Conservation (phyloP, 2,113 vertebrate genomes). For the Aix galericulata region DNA sequence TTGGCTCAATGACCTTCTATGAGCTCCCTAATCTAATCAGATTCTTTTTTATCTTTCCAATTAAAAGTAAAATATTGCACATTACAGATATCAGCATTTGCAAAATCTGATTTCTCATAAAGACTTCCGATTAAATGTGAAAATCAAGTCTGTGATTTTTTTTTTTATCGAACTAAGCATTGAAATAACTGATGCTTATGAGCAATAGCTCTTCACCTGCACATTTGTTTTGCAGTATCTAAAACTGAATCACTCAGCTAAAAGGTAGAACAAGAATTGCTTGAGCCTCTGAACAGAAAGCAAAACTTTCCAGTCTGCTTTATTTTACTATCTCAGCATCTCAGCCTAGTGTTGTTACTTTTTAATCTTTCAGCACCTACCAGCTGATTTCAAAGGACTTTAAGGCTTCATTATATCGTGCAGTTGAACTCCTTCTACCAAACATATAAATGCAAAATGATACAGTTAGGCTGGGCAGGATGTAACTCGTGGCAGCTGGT, state of each 20-base stretch:
- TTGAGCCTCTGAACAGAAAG: not conserved
- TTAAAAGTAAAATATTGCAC: not conserved
- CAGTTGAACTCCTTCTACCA: not conserved
- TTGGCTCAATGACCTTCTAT: not conserved
- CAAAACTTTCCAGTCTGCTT: not conserved
- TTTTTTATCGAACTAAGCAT: not conserved
- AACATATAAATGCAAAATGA: not conserved
- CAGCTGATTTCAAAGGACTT: not conserved
- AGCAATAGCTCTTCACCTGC: not conserved
- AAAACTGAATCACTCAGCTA: not conserved
- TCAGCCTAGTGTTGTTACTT: not conserved
- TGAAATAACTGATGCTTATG: not conserved
- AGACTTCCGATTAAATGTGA: not conserved
- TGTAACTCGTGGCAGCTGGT: not conserved
- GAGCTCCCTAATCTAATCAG: not conserved
- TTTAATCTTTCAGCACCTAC: not conserved
- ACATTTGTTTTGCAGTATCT: not conserved
- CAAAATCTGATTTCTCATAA: not conserved
- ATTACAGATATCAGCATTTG: not conserved
- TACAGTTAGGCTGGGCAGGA: not conserved
- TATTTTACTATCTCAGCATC: not conserved
- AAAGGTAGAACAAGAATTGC: not conserved
- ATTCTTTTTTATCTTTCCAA: not conserved
- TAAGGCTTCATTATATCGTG: not conserved
- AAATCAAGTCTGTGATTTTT: not conserved